phyloP scores from a whole-genome alignment of 2,888 invertebrate species.

The Cryptophagus acutangulus region DNA sequence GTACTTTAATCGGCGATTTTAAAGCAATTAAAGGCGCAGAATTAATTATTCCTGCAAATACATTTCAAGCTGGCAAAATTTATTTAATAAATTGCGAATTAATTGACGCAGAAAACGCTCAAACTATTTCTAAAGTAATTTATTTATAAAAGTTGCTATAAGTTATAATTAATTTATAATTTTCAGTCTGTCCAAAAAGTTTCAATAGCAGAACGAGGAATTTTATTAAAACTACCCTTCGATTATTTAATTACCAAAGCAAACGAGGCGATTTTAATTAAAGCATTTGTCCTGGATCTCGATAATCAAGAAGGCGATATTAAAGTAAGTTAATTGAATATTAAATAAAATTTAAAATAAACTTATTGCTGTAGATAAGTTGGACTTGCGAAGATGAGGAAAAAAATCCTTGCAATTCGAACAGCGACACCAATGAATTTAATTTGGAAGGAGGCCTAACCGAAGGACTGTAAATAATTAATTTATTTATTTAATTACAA shows the following conservation, averaged over 20 bases:
- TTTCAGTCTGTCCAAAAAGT: slow-evolving; percentile 12
- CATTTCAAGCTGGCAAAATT: slow-evolving; percentile 6
- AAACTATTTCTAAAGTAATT: slow-evolving; percentile 9
- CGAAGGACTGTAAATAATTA: slow-evolving; percentile 13
- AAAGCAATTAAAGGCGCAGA: slow-evolving; percentile 10
- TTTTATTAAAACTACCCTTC: slow-evolving; percentile 12
- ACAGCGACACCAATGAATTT: slow-evolving; percentile 12
- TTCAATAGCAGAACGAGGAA: slow-evolving; percentile 12
- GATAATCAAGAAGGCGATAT: slow-evolving; percentile 14
- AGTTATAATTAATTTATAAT: background rate
- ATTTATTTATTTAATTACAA: slow-evolving; percentile 4
- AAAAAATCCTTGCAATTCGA: slow-evolving; percentile 10
- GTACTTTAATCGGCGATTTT: slow-evolving; percentile 1
- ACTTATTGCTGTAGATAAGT: background rate
- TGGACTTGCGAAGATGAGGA: slow-evolving; percentile 16
- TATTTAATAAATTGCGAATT: slow-evolving; percentile 12
- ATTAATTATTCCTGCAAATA: slow-evolving; percentile 13
- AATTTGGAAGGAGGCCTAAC: slow-evolving; percentile 8
- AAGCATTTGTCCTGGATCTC: slow-evolving; percentile 11
- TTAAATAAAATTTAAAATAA: background rate
- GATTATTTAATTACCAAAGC: slow-evolving; percentile 6
- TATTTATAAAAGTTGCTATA: background rate
- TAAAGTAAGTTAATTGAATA: slow-evolving; percentile 5
- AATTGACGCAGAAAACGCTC: slow-evolving; percentile 4
- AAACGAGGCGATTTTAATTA: slow-evolving; percentile 9